Evolutionary conservation across 2,888 invertebrate species (phyloP), one percentile per base, ranked within the genome.

Genomic region (Phaonia tiefii): DNA sequence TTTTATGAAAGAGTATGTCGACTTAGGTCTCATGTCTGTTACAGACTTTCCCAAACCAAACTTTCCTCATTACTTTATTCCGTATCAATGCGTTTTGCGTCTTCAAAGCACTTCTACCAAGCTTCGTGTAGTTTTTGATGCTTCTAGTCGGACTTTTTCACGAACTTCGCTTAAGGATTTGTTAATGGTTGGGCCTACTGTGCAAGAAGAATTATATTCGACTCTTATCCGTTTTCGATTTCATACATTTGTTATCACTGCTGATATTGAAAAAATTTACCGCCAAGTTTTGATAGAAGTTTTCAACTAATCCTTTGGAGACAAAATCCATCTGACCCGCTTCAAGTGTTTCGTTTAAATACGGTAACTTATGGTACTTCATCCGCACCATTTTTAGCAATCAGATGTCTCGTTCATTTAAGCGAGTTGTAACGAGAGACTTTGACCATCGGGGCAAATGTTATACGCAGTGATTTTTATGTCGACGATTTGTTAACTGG

Each of bases 191-290:
- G 58, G 46, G 11, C 46, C 26, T 44, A 71, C 71, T 11, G 15
- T 71, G 11, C 71, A 56, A 10, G 46, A 58, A 13, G 58, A 72
- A 2, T 72, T 72, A 20, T 60, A 60, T 17, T 60, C 60, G 13
- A 46, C 10, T 7, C n/a, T 72, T 1, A 10, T 72, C 22, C 49
- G 60, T 11, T 60, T 72, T 60, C 46, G 72, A 8, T 10, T 17
- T 1, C 60, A 63, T 37, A 63, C 31, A 49, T 72, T 49, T n/a
- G 72, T 26, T 2, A 17, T 72, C 2, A 72, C 37, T 13, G 72
- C 72, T 26, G 46, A 63, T n/a, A 72, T 72, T 49, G 37, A 46
- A 13, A 70, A 70, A 42, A 70, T 70, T 20, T 70, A 69, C n/a
- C 69, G 69, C 39, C 60, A 56, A 25, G 71, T 58, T 4, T 15